Evolutionary conservation across 2,888 invertebrate species (phyloP), one percentile per base, ranked within the genome.

Genomic region (Drosophila kuntzei): DNA sequence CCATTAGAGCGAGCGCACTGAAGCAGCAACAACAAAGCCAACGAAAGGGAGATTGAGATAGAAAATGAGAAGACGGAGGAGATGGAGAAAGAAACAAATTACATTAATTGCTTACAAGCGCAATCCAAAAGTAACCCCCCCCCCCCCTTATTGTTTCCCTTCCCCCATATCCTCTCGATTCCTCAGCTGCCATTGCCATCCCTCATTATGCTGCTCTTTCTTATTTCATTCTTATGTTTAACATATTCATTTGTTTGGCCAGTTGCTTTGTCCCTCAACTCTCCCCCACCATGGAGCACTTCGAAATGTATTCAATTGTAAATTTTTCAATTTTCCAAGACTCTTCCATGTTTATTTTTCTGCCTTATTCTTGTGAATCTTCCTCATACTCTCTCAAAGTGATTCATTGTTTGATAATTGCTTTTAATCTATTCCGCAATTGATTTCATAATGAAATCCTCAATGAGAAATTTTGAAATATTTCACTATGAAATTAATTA

Each of bases 91-190:
- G 44, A 73, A 65, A 87, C 79, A 76, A 82, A 85, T 87, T 79
- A 87, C 69, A 85, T 85, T 87, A 87, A 83, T 87, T 83, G 87
- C 76, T 85, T 60, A 75, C 54, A 72, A 61, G 71, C 72, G 22
- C 47, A 63, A 62, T 76, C 54, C 32, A 14, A 36, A 36, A 49
- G 3, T 59, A 55, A 53, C 51, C 58, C 44, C 61, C 55, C 7
- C 7, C n/a, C 16, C 14, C 20, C 34, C n/a, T 12, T n/a, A n/a
- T n/a, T n/a, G n/a, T n/a, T n/a, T n/a, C n/a, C 25, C 27, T 8
- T 39, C 12, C 16, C 43, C 22, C 50, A 50, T 41, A 34, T 55
- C 22, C 16, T 12, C 32, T 32, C 32, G n/a, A 54, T 41, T 41
- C 18, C 53, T 41, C 32, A 32, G 22, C 32, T 25, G n/a, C 29